These are phyloP conservation scores for Apis cerana DNA, from an alignment of 1,140 invertebrate species.

Conservation along the genomic window DNA sequence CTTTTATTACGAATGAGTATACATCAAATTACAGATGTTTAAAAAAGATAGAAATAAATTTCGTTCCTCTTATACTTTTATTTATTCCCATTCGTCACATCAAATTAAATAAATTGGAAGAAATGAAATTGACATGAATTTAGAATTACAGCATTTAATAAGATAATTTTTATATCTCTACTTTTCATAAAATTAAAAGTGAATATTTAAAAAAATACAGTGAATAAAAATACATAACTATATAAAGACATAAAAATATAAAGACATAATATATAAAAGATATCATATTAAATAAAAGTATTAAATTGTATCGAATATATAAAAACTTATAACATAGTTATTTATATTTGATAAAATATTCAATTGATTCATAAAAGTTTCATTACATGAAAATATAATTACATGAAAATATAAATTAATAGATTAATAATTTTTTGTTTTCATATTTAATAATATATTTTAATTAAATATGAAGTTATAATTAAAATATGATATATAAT, in stretches of 20 bases:
- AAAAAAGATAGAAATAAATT: background rate
- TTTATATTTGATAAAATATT: background rate
- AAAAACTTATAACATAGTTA: background rate
- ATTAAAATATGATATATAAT: too few species aligned
- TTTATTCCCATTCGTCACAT: conserved; percentile 9
- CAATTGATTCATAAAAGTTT: background rate
- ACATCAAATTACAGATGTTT: background rate
- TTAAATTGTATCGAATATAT: background rate
- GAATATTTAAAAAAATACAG: background rate
- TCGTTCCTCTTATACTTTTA: background rate
- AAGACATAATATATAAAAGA: background rate
- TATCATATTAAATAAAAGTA: background rate
- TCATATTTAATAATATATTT: background rate
- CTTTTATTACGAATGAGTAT: background rate
- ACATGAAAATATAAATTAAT: background rate
- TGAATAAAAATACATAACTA: too few species aligned
- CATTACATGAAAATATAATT: background rate
- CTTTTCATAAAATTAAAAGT: background rate
- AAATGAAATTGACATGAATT: conserved; percentile 17
- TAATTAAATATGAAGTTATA: background rate
- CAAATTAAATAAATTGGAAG: background rate
- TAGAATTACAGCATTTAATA: background rate
- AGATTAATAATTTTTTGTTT: background rate
- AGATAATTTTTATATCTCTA: background rate
- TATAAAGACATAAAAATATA: background rate